A percentile compares a stretch with the other conserved stretches of the same genome.
These are phyloP conservation scores for Cephus nigrinus DNA, from an alignment of 2,888 invertebrate species.

Conservation along the genomic window DNA sequence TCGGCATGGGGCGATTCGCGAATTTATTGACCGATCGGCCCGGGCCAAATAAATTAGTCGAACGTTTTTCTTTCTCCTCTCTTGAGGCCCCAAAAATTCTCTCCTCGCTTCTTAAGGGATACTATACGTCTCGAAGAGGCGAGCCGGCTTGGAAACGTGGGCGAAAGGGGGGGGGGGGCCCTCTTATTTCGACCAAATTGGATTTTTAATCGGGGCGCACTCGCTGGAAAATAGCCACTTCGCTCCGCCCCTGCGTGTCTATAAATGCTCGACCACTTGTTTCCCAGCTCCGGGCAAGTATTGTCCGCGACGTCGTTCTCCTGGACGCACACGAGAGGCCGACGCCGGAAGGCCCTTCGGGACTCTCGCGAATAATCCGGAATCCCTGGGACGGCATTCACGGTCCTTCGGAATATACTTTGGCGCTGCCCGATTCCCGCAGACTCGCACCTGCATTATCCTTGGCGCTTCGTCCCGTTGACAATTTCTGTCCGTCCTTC, in stretches of 20 bases:
- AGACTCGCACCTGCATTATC: not conserved
- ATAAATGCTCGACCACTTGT: conserved; percentile 61
- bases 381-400: not conserved
- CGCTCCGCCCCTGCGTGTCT: conserved; percentile 54
- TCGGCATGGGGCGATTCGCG: conserved; percentile 31
- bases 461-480: not conserved
- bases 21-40: conserved; percentile 38
- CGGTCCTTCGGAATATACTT: not conserved
- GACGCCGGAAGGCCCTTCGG: not conserved
- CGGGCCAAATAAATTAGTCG: conserved; percentile 18
- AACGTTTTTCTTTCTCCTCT: not conserved
- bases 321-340: not conserved
- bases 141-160: not conserved
- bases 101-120: not conserved
- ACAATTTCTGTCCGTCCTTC: conserved; percentile 14
- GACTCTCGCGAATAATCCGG: not conserved
- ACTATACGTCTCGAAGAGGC: not conserved
- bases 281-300: conserved; percentile 41
- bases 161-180: not conserved
- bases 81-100: not conserved
- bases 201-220: conserved; percentile 66
- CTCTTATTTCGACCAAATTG: conserved; percentile 45
- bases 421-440: not conserved
- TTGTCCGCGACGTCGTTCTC: conserved; percentile 27
- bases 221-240: conserved; percentile 66